These are phyloP conservation scores for Apodemus agrarius DNA, from an alignment of 2,797 vertebrate genomes.

Conservation along the genomic window DNA sequence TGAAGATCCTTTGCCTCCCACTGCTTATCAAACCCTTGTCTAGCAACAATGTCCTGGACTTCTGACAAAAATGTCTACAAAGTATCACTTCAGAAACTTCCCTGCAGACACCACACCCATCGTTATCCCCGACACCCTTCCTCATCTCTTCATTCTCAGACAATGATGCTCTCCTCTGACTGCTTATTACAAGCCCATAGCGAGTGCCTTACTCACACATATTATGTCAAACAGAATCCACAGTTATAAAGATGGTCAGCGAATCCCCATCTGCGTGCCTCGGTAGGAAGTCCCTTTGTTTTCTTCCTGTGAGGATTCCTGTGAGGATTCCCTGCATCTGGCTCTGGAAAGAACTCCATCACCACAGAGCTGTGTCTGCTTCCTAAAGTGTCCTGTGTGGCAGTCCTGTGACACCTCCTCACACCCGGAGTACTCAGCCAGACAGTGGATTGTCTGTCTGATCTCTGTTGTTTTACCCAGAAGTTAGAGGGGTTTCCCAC, in stretches of 20 bases:
- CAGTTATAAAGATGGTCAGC: not conserved
- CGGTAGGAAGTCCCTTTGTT: not conserved
- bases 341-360: conserved; percentile 38
- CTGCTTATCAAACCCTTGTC: not conserved
- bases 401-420: not conserved
- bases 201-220: not conserved
- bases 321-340: not conserved
- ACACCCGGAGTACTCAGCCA: not conserved
- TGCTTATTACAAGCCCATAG: not conserved
- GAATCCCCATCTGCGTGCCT: not conserved
- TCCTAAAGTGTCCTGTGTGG: not conserved
- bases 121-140: not conserved
- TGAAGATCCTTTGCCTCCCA: not conserved
- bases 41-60: not conserved
- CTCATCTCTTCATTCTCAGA: not conserved
- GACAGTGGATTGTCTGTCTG: not conserved
- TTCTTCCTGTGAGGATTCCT: not conserved
- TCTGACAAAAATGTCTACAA: not conserved
- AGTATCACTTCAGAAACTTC: not conserved
- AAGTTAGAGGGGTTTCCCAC: conserved; percentile 49
- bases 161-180: not conserved
- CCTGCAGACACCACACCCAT: not conserved
- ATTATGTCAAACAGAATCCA: not conserved
- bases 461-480: conserved; percentile 57
- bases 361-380: not conserved